Conservation (phyloP, 2,888 invertebrate species). For the Cephonodes hylas region DNA sequence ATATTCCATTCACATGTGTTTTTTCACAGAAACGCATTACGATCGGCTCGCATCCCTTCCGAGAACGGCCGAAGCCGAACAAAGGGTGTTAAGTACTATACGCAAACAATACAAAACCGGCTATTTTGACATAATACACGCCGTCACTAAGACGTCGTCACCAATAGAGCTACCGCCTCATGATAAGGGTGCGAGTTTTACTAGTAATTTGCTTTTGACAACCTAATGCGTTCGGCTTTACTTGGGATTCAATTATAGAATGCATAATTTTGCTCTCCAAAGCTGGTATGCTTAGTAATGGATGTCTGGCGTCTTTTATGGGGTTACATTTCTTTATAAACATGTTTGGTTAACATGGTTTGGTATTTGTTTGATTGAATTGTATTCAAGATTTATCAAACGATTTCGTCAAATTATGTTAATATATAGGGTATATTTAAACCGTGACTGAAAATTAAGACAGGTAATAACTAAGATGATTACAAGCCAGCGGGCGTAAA, state of each 20-base stretch:
- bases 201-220: constrained; percentile 71
- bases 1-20: constrained; percentile 69
- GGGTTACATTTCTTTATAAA: too few species aligned
- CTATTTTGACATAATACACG: constrained; percentile 81
- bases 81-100: constrained; percentile 78
- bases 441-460: too few species aligned
- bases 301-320: too few species aligned
- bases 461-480: too few species aligned
- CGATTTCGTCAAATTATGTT: too few species aligned
- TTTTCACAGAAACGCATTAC: constrained; percentile 69
- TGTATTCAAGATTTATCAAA: too few species aligned
- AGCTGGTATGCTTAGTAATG: too few species aligned
- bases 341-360: too few species aligned
- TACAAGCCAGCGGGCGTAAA: too few species aligned
- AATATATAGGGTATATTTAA: too few species aligned
- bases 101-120: constrained; percentile 79
- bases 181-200: constrained; percentile 77
- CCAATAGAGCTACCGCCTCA: constrained; percentile 77
- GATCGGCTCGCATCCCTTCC: constrained; percentile 66
- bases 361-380: too few species aligned
- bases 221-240: not conserved
- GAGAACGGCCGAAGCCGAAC: constrained; percentile 64
- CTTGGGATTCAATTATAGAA: not conserved
- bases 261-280: too few species aligned
- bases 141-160: constrained; percentile 76